Base-by-base conservation (phyloP, 2,797 vertebrate genomes). In the Hippoglossus hippoglossus region DNA sequence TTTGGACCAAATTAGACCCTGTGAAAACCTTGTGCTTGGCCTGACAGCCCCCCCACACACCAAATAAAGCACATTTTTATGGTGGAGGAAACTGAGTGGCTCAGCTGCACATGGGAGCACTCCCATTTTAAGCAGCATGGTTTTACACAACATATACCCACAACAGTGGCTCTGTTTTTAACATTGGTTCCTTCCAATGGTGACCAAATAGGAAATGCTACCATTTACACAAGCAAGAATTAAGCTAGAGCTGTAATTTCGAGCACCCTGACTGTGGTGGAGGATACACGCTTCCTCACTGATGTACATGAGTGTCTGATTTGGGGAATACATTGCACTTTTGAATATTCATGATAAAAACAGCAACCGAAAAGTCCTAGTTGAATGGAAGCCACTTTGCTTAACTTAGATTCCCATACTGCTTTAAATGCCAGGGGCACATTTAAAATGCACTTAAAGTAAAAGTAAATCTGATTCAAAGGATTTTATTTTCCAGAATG, bases 1-100 rank as follows among this genome's bases (percentile, higher is more conserved):
- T 91, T 83, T 74, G 82, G 74, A 85, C 86, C 87, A 90, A 87
- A 89, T 90, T 85, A 84, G 75, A 83, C 68, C 68, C 73, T 70
- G 72, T 84, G 81, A 21, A 89, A 85, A 87, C 73, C 36, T 50
- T 46, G 34, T 63, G 55, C 69, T 63, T 60, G 67, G 67, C 64
- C 73, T 87, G 84, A 85, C 80, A 85, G 72, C 28, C 65, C 81
- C 52, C 69, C 63, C 63, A 77, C 76, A 84, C 90, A 77, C 69
- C 81, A 87, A 89, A 89, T 87, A 85, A 91, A 92, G 89, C 87
- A 88, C 79, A 75, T 87, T 84, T 86, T 80, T 82, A 87, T 80
- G 86, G 69, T 74, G 76, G 52, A 64, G 80, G 81, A 77, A 82
- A 72, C 77, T 60, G 83, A 44, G 60, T 68, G 69, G 76, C 81